Conservation (phyloP, 2,888 invertebrate genomes). For the Tenodera sinensis region DNA sequence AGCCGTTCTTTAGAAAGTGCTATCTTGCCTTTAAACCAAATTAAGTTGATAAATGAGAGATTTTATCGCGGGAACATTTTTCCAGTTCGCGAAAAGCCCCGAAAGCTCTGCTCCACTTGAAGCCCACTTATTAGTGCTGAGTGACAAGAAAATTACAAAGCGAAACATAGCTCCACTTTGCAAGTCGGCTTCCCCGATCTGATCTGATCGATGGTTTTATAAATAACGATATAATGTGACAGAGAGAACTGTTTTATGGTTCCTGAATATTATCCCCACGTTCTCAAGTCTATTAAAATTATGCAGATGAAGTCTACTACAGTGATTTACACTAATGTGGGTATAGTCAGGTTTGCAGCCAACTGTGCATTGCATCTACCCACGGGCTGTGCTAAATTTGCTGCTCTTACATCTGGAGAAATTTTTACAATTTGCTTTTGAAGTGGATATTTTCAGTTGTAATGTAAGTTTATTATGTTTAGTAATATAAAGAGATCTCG, state of each 20-base stretch:
- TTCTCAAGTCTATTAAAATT: background rate
- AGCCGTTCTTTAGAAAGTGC: too few relatives aligned
- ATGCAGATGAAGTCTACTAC: background rate
- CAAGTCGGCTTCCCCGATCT: background rate
- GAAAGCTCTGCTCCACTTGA: background rate
- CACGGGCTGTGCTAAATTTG: too few relatives aligned
- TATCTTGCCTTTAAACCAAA: too few relatives aligned
- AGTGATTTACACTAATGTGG: background rate
- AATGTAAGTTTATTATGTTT: too few relatives aligned
- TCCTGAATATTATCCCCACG: background rate
- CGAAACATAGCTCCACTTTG: background rate
- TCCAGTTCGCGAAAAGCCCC: background rate
- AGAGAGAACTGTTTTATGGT: background rate
- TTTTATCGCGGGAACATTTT: background rate
- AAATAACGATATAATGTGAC: background rate
- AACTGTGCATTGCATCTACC: background rate
- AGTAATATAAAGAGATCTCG: too few relatives aligned
- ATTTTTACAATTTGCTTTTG: too few relatives aligned
- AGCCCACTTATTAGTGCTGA: background rate
- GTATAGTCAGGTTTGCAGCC: background rate
- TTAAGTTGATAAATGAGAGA: too few relatives aligned
- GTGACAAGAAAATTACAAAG: background rate
- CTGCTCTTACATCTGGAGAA: too few relatives aligned
- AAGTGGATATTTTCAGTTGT: too few relatives aligned
- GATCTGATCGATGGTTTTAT: background rate